Conservation (phyloP, 2,888 invertebrate genomes). For the Sycophila texana region DNA sequence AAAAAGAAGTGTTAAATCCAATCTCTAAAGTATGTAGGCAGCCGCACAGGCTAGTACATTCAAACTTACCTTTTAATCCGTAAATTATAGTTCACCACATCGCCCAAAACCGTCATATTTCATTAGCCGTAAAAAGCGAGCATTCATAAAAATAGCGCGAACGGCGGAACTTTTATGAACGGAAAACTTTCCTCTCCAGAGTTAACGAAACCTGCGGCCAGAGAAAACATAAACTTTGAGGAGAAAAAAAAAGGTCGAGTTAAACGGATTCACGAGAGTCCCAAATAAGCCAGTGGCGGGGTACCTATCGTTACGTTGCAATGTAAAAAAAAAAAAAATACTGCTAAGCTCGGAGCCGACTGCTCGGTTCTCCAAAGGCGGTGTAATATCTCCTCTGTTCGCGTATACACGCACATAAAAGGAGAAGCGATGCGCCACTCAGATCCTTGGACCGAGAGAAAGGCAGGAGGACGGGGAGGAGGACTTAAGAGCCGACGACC, state of each 20-base stretch:
- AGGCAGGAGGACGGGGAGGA: slow-evolving; percentile 19
- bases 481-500: slow-evolving; percentile 47
- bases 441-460: slow-evolving; percentile 13
- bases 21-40: too few species aligned
- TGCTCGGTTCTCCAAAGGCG: not conserved
- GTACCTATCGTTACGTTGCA: not conserved
- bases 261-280: not conserved
- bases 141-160: too few species aligned
- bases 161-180: too few species aligned
- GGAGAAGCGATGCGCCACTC: not conserved
- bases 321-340: slow-evolving; percentile 3
- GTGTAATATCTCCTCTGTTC: slow-evolving; percentile 32
- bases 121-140: too few species aligned
- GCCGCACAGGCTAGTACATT: too few species aligned
- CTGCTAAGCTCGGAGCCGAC: too few species aligned
- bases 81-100: too few species aligned
- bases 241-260: not conserved
- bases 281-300: not conserved
- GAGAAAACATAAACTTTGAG: not conserved
- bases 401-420: slow-evolving; percentile 2
- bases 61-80: too few species aligned
- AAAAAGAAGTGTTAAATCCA: too few species aligned
- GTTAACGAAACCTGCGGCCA: too few species aligned
- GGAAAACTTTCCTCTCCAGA: too few species aligned
- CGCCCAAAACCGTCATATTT: too few species aligned